A percentile compares a stretch with the other conserved stretches of the same genome.
phyloP scores from a whole-genome alignment of 2,888 invertebrate genomes.

The Eilema griseolum region DNA sequence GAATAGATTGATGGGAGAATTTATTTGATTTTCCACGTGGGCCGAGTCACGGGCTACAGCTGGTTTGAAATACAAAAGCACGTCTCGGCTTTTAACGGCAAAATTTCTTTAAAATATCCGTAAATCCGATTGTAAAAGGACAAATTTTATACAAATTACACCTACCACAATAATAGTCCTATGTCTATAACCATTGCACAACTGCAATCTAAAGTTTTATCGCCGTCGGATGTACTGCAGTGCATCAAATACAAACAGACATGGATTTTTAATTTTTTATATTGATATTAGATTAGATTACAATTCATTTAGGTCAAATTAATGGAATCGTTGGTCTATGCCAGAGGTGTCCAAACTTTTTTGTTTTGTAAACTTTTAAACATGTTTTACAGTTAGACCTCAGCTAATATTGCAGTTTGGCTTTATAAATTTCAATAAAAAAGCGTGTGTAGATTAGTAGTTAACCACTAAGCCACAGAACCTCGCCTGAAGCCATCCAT shows the following conservation, averaged over 20 bases:
- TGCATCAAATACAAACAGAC: background rate
- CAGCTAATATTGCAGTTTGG: background rate
- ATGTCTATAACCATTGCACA: background rate
- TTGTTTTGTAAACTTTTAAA: background rate
- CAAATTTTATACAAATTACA: too few species aligned
- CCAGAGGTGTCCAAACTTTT: background rate
- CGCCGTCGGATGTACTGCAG: background rate
- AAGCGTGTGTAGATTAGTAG: too few species aligned
- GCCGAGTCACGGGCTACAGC: too few species aligned
- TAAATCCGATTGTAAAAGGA: too few species aligned
- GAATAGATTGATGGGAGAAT: too few species aligned
- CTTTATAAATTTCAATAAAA: background rate
- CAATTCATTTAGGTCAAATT: background rate
- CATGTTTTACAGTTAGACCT: background rate
- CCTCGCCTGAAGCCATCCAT: too few species aligned
- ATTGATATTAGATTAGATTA: background rate
- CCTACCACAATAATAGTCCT: too few species aligned
- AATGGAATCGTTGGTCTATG: background rate
- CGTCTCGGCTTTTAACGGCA: too few species aligned
- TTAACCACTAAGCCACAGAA: too few species aligned
- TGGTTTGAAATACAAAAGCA: too few species aligned
- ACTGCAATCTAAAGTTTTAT: background rate
- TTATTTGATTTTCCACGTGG: too few species aligned
- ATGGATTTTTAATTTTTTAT: background rate
- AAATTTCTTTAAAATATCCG: too few species aligned